phyloP scores from a whole-genome alignment of 2,888 invertebrate species.

The Euclidia mi region DNA sequence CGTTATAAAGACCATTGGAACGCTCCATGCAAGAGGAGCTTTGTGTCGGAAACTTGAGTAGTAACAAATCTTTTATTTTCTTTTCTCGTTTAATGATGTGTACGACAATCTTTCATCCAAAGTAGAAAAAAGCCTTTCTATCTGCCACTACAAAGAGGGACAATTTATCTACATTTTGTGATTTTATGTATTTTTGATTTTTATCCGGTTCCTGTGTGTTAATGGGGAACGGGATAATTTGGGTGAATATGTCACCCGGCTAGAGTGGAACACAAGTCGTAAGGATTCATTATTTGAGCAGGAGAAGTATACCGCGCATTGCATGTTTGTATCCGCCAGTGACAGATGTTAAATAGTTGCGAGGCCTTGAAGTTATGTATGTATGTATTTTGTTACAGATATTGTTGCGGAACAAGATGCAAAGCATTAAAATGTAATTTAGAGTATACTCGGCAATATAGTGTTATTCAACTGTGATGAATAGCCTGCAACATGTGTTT shows the following conservation, averaged over 20 bases:
- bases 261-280: slow-evolving; percentile 65
- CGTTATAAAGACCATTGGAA: slow-evolving; percentile 51
- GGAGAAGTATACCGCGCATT: slow-evolving; percentile 48
- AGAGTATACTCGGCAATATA: too few species aligned
- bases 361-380: slow-evolving; percentile 20
- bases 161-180: slow-evolving; percentile 30
- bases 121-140: slow-evolving; percentile 31
- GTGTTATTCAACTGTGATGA: too few species aligned
- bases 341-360: slow-evolving; percentile 58
- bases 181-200: slow-evolving; percentile 31
- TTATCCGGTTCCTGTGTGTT: slow-evolving; percentile 23
- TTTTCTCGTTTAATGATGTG: slow-evolving; percentile 64
- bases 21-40: slow-evolving; percentile 56
- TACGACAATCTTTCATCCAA: slow-evolving; percentile 51
- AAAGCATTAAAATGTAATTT: too few species aligned
- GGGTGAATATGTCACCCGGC: slow-evolving; percentile 64
- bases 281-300: slow-evolving; percentile 70
- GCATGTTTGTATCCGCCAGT: slow-evolving; percentile 66
- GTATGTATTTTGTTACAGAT: too few species aligned
- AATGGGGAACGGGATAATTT: slow-evolving; percentile 57
- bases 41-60: slow-evolving; percentile 61
- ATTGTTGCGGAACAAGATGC: too few species aligned
- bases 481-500: too few species aligned
- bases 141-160: slow-evolving; percentile 22
- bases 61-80: slow-evolving; percentile 68